Conservation (phyloP, 2,888 invertebrate genomes). For the Erynnis tages region DNA sequence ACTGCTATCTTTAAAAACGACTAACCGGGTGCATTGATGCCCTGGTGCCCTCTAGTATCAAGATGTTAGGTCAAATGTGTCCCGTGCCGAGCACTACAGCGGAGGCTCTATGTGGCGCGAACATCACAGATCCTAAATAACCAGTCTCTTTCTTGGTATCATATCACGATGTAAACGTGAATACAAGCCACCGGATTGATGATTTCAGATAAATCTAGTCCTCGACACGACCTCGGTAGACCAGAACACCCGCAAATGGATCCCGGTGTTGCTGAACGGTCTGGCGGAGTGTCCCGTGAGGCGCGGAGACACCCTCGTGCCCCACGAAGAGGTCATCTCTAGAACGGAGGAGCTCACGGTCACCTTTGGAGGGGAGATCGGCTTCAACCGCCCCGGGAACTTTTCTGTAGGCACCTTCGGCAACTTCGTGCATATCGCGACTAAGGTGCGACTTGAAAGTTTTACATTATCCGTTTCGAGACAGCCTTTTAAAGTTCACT, state of each 20-base stretch:
- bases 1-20: no score
- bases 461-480: neutral
- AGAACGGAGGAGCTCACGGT: slow-evolving; percentile 89
- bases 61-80: no score
- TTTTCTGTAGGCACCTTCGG: slow-evolving; percentile 89
- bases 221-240: slow-evolving; percentile 85
- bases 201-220: slow-evolving; percentile 85
- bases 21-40: no score
- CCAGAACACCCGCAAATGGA: slow-evolving; percentile 83
- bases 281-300: slow-evolving; percentile 88
- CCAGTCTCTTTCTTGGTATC: no score
- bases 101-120: no score
- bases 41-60: no score
- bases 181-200: no score
- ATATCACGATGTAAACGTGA: no score
- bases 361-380: slow-evolving; percentile 82
- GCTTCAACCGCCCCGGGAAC: slow-evolving; percentile 79
- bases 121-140: no score
- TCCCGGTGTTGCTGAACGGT: slow-evolving; percentile 88
- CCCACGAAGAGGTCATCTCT: slow-evolving; percentile 88
- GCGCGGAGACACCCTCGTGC: slow-evolving; percentile 78
- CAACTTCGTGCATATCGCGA: slow-evolving; percentile 83
- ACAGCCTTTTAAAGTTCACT: no score
- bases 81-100: no score
- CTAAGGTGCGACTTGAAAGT: slow-evolving; percentile 87